A percentile compares a stretch with the other conserved stretches of the same genome.
Conservation (phyloP, 1,140 invertebrate genomes). For the Nylanderia fulva region DNA sequence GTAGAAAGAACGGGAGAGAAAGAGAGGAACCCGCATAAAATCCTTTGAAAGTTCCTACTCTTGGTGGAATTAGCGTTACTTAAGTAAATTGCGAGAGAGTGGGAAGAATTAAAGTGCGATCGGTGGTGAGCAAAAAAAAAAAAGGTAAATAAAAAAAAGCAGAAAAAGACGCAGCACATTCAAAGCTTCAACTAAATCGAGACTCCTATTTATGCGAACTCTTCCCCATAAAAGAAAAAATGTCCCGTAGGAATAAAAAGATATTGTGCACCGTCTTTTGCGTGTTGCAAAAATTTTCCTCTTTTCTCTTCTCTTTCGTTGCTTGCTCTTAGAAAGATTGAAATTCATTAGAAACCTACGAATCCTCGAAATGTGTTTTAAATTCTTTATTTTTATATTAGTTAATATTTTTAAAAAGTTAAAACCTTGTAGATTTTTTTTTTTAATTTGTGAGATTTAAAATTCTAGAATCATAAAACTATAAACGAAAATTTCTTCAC, state of each 20-base stretch:
- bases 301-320: not conserved
- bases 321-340: constrained; percentile 35
- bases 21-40: constrained; percentile 8
- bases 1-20: not conserved
- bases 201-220: constrained; percentile 48
- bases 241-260: constrained; percentile 37
- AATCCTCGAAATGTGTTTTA: not conserved
- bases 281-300: not conserved
- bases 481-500: not conserved
- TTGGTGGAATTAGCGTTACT: constrained; percentile 54
- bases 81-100: constrained; percentile 62
- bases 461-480: not conserved
- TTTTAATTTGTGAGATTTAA: not conserved
- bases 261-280: constrained; percentile 20
- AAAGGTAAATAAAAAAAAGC: not conserved
- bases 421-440: not conserved
- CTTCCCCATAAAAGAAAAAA: constrained; percentile 1
- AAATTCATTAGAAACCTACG: constrained; percentile 27
- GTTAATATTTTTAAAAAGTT: not conserved
- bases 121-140: constrained; percentile 42
- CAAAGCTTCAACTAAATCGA: constrained; percentile 56
- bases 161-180: constrained; percentile 51
- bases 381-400: not conserved
- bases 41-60: constrained; percentile 58
- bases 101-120: constrained; percentile 58